A percentile compares a stretch with the other conserved stretches of the same genome.
Conservation (phyloP, 1,140 invertebrate species). For the Drosophila albomicans region DNA sequence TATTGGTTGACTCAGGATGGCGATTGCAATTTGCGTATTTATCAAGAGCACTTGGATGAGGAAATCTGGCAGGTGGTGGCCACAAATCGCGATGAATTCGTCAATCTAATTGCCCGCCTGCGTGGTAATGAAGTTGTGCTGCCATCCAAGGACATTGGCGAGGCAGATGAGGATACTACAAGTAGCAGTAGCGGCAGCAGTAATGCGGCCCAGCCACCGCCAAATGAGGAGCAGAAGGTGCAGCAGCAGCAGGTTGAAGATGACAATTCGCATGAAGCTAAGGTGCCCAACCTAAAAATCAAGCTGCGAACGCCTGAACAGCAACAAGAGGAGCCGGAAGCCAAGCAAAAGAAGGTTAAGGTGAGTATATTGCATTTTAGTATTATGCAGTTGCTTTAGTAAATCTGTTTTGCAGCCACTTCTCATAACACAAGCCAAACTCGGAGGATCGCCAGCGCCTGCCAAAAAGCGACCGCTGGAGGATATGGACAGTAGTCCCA, state of each 20-base stretch:
- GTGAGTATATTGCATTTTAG: conserved; percentile 34
- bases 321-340: conserved; percentile 30
- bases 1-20: conserved; percentile 98
- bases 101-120: conserved; percentile 90
- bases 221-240: conserved; percentile 69
- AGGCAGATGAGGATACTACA: conserved; percentile 88
- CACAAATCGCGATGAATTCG: conserved; percentile 91
- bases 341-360: conserved; percentile 60
- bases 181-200: conserved; percentile 86
- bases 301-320: conserved; percentile 65
- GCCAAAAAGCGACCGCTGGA: conserved; percentile 71
- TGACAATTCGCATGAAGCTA: conserved; percentile 52
- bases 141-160: conserved; percentile 86
- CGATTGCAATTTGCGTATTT: conserved; percentile 95
- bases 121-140: conserved; percentile 88
- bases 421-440: conserved; percentile 68
- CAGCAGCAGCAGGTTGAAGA: conserved; percentile 74
- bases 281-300: conserved; percentile 80
- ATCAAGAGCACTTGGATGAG: conserved; percentile 97
- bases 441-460: conserved; percentile 55
- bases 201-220: conserved; percentile 76
- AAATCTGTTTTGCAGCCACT: conserved; percentile 51
- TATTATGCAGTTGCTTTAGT: neutral
- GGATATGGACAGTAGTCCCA: conserved; percentile 58
- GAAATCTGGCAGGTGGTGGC: conserved; percentile 97